Evolutionary conservation across 2,797 vertebrate species (phyloP), one percentile per base, ranked within the genome.

Genomic region (Rallus crepitans): DNA sequence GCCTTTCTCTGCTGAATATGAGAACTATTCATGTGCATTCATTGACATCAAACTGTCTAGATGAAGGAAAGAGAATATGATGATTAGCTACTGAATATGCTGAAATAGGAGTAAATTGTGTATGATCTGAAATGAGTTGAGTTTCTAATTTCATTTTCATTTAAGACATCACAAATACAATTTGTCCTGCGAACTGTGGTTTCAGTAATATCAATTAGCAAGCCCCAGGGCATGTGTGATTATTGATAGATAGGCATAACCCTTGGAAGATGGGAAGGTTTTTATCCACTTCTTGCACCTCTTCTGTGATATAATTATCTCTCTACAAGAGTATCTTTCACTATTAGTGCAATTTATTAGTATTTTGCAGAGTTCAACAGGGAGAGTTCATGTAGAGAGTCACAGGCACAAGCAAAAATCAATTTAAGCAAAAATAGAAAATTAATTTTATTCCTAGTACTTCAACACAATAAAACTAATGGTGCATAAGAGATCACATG

Each of bases 181-280:
- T 95, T 95, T 95, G 50, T 92, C 50, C 66, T 91, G 71, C 79
- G 80, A 90, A 73, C 61, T 95, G 39, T 76, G 50, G n/a, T 90
- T 95, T 93, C 94, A 77, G 73, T 78, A 92, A 85, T 92, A 91
- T 71, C 93, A 95, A 91, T 95, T 96, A 96, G 21, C 25, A 40
- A 55, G 56, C 80, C 28, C 47, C n/a, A 59, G 71, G 31, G 60
- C 28, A 15, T 50, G 12, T 75, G 39, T 80, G 89, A 84, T 94
- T 91, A 78, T 47, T 0, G 0, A 92, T 64, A 92, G 55, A 92
- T 1, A 3, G 50, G 48, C 45, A 82, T 92, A 95, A 96, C 50
- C 70, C 90, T 71, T 90, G 31, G 80, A 82, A 96, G 33, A 94
- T 15, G 6, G 59, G 47, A 88, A 79, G 63, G 31, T 40, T 86